phyloP scores from a whole-genome alignment of 2,797 vertebrate species.

The Sebastes diaconus region DNA sequence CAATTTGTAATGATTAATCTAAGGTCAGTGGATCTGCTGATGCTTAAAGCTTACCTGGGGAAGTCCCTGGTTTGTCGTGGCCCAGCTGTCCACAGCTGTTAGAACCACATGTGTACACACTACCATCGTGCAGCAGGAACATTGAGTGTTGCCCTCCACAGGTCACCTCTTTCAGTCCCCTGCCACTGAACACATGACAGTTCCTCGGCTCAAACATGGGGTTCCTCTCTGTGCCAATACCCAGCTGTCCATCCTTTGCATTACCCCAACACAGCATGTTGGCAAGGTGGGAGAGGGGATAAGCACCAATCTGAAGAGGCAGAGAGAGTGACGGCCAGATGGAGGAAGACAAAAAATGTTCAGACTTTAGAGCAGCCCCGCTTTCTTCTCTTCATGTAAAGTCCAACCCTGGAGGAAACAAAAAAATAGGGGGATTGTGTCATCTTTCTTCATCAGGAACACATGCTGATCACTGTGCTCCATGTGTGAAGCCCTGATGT shows the following conservation, averaged over 20 bases:
- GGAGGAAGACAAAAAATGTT: conserved; percentile 52
- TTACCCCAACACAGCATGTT: conserved; percentile 97
- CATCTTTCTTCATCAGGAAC: neutral
- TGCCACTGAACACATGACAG: conserved; percentile 84
- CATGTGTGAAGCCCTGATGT: neutral
- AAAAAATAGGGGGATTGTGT: neutral
- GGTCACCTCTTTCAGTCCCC: conserved; percentile 88
- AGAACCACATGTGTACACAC: conserved; percentile 92
- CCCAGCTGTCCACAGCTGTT: conserved; percentile 95
- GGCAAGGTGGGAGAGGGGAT: conserved; percentile 35
- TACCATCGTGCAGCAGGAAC: conserved; percentile 92
- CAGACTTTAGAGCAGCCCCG: conserved; percentile 66
- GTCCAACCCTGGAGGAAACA: conserved; percentile 60
- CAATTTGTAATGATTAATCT: neutral
- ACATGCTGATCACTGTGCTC: neutral
- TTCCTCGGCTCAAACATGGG: conserved; percentile 87
- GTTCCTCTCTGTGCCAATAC: conserved; percentile 82
- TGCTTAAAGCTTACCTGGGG: conserved; percentile 82
- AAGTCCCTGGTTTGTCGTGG: conserved; percentile 85
- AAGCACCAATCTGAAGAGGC: conserved; percentile 42
- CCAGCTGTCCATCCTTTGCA: conserved; percentile 91
- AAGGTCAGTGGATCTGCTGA: neutral
- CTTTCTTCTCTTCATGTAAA: conserved; percentile 75
- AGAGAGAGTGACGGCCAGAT: conserved; percentile 31
- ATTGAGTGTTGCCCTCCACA: conserved; percentile 91